Evolutionary conservation across 2,888 invertebrate genomes (phyloP), one percentile per base, ranked within the genome.

Genomic region (Pimpla rufipes): DNA sequence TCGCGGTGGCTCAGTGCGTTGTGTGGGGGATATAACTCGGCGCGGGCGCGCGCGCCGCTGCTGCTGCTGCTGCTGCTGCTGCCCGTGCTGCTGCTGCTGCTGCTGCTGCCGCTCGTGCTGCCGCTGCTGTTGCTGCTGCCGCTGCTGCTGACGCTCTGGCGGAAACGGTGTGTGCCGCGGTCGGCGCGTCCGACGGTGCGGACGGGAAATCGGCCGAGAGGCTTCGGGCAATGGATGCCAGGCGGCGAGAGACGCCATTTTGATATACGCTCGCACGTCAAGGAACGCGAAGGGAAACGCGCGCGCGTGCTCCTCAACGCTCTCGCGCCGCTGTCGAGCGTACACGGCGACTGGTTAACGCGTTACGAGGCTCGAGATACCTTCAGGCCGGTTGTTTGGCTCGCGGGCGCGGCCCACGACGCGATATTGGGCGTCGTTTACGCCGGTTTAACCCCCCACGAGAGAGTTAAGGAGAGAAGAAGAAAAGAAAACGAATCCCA

Each of bases 261-360:
- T 92, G 92, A 92, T 92, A 90, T 92, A 92, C 91, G 91, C 89
- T 89, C 90, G 89, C 89, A 90, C 91, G 91, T 92, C 92, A 92
- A 90, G 91, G 57, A 85, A 86, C 91, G 90, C 83, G 82, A 83
- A 84, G 74, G 86, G 81, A 76, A 79, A 77, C 80, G 55, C 78
- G 81, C 77, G 81, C 77, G 83, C 77, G 83, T 37, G 71, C 81
- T 68, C 81, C 29, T 45, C 73, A 11, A 64, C 18, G 52, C 37
- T 59, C 37, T 59, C 35, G n/a, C 37, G 37, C 35, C 29, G 23
- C 59, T 16, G 59, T 10, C 11, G 35, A n/a, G n/a, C n/a, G n/a
- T n/a, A n/a, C n/a, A n/a, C n/a, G n/a, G n/a, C n/a, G n/a, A n/a
- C n/a, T n/a, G n/a, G 16, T 5, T 37, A 21, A 18, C 37, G 37